A percentile compares a stretch with the other conserved stretches of the same genome.
These are phyloP conservation scores for Dromiciops gliroides DNA, from an alignment of 2,113 vertebrate genomes.

Conservation along the genomic window DNA sequence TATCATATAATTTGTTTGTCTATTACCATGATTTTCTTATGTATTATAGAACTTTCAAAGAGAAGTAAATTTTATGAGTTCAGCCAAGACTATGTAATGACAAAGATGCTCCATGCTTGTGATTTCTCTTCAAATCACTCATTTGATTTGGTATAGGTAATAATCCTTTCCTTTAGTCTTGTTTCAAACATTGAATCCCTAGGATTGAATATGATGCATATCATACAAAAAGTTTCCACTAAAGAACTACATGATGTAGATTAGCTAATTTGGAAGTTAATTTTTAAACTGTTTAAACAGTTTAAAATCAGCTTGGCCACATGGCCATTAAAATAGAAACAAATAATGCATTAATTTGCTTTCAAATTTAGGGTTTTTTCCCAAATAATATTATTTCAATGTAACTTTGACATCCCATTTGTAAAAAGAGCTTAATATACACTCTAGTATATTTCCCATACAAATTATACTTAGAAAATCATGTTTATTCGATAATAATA, in stretches of 20 bases:
- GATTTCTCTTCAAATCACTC: slow-evolving; percentile 42
- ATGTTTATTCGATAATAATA: not conserved
- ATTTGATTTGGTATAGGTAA: slow-evolving; percentile 55
- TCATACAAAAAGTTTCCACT: not conserved
- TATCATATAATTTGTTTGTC: not conserved
- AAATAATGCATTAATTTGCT: not conserved
- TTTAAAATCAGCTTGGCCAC: not conserved
- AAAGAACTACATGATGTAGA: not conserved
- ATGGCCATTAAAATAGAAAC: not conserved
- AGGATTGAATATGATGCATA: not conserved
- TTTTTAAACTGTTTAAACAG: not conserved
- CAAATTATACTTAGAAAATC: not conserved
- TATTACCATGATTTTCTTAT: not conserved
- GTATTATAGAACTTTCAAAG: not conserved
- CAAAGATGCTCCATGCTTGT: slow-evolving; percentile 22
- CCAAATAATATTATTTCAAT: not conserved
- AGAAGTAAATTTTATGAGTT: not conserved
- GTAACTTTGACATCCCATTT: not conserved
- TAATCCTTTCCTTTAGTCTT: slow-evolving; percentile 27
- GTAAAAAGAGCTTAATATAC: not conserved
- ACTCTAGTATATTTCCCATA: not conserved
- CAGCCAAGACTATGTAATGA: not conserved
- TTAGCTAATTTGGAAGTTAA: not conserved
- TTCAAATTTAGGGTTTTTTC: not conserved
- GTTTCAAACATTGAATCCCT: slow-evolving; percentile 51